Conservation (phyloP, 2,797 vertebrate genomes). For the Benthosema pterotum region DNA sequence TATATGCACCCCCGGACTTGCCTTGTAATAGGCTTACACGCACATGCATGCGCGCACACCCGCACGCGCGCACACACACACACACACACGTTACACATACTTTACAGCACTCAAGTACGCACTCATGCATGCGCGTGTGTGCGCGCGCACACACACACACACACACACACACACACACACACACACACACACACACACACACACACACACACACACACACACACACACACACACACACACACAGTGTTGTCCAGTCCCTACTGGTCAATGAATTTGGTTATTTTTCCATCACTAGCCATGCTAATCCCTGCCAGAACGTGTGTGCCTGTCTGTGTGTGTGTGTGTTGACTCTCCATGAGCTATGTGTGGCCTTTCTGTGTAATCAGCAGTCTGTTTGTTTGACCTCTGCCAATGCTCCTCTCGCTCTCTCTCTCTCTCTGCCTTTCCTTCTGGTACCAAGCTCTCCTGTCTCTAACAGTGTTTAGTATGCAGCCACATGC, state of each 20-base stretch:
- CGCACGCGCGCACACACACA: slow-evolving; percentile 21
- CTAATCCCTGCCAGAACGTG: slow-evolving; percentile 57
- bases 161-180: slow-evolving; percentile 17
- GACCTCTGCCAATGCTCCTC: slow-evolving; percentile 48
- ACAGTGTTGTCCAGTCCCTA: slow-evolving; percentile 3
- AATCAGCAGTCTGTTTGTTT: slow-evolving; percentile 65
- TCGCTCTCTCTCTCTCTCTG: slow-evolving; percentile 20
- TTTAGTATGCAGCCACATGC: slow-evolving; percentile 18
- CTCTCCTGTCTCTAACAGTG: slow-evolving; percentile 53
- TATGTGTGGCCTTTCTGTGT: slow-evolving; percentile 54
- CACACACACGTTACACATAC: slow-evolving; percentile 36
- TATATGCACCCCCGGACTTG: slow-evolving; percentile 47
- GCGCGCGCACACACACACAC: slow-evolving; percentile 5
- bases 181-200: too few species aligned
- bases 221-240: slow-evolving; percentile 31
- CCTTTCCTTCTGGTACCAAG: slow-evolving; percentile 51
- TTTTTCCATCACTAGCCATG: slow-evolving; percentile 63
- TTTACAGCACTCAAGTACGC: slow-evolving; percentile 34
- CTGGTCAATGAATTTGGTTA: slow-evolving; percentile 39
- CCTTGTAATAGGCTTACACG: slow-evolving; percentile 68
- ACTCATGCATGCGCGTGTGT: too few species aligned
- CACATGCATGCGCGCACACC: slow-evolving; percentile 5
- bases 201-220: slow-evolving; percentile 3
- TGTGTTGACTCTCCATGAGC: slow-evolving; percentile 12
- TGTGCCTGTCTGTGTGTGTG: slow-evolving; percentile 14